Evolutionary conservation across 2,888 invertebrate species (phyloP).

Genomic region (Erebia epiphron): DNA sequence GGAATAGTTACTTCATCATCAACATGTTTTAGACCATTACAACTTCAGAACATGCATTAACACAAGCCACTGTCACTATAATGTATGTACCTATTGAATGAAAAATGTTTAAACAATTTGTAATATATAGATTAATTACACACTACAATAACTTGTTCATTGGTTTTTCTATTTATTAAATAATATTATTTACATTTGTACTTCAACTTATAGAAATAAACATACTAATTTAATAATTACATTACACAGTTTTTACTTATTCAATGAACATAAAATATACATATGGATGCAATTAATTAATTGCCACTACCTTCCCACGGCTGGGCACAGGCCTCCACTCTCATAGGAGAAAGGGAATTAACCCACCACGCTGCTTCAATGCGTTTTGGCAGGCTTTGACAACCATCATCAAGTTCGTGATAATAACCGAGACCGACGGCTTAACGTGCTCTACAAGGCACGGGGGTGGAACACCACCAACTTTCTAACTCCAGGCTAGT

Average conservation of each 20-base stretch:
- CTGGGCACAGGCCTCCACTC: too few species aligned
- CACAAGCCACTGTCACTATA: neutral
- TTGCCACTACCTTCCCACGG: too few species aligned
- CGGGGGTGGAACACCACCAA: too few species aligned
- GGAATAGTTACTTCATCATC: neutral
- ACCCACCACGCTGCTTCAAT: too few species aligned
- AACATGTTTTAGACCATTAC: neutral
- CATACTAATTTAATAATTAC: neutral
- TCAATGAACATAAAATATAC: too few species aligned
- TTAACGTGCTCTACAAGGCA: too few species aligned
- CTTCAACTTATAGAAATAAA: neutral
- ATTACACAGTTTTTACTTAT: neutral
- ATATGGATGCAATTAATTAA: too few species aligned
- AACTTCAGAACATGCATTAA: neutral
- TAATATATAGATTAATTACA: constrained; percentile 13
- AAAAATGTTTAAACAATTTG: neutral
- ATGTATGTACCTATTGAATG: neutral
- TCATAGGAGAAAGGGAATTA: too few species aligned
- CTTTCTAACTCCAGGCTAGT: too few species aligned
- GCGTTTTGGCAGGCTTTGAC: too few species aligned
- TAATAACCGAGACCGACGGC: too few species aligned
- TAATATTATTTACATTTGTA: constrained; percentile 12
- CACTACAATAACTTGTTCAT: neutral
- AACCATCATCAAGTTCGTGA: too few species aligned
- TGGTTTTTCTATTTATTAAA: constrained; percentile 15